A percentile compares a stretch with the other conserved stretches of the same genome.
These are phyloP conservation scores for Monochamus saltuarius DNA, from an alignment of 1,140 invertebrate species.

Conservation along the genomic window DNA sequence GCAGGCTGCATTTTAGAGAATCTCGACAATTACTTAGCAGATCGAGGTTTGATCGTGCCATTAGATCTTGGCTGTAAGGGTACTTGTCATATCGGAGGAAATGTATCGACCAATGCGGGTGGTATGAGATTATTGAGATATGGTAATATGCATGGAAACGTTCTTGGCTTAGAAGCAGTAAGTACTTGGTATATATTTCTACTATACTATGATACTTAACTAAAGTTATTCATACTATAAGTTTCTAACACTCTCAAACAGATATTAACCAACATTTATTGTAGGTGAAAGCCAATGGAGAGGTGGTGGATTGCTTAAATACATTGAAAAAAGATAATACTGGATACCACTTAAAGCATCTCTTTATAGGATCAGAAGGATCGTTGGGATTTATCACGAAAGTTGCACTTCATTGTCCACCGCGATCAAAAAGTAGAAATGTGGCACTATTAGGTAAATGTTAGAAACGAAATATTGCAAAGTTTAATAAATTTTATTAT, in stretches of 20 bases:
- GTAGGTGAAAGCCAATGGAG: constrained; percentile 86
- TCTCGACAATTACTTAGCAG: constrained; percentile 73
- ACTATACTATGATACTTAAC: not conserved
- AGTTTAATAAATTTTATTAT: not conserved
- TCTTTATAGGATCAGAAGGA: constrained; percentile 97
- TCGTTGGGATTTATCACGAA: constrained; percentile 94
- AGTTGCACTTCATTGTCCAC: constrained; percentile 86
- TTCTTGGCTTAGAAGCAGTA: constrained; percentile 90
- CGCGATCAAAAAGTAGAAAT: constrained; percentile 74
- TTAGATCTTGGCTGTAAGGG: constrained; percentile 96
- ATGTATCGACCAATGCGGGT: constrained; percentile 95
- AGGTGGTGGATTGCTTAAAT: constrained; percentile 82
- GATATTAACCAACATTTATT: constrained; percentile 17
- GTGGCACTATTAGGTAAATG: constrained; percentile 83
- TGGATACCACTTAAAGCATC: constrained; percentile 93
- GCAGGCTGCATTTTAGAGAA: constrained; percentile 90
- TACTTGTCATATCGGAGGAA: constrained; percentile 95
- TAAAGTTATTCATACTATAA: not conserved
- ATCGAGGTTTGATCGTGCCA: constrained; percentile 84
- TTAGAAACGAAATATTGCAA: not conserved
- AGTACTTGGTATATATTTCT: constrained; percentile 41
- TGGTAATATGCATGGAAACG: constrained; percentile 90
- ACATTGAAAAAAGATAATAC: constrained; percentile 96
- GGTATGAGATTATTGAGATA: constrained; percentile 89
- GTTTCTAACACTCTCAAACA: no score